Evolutionary conservation across 2,113 vertebrate genomes (phyloP).

Genomic region (Tiliqua scincoides): DNA sequence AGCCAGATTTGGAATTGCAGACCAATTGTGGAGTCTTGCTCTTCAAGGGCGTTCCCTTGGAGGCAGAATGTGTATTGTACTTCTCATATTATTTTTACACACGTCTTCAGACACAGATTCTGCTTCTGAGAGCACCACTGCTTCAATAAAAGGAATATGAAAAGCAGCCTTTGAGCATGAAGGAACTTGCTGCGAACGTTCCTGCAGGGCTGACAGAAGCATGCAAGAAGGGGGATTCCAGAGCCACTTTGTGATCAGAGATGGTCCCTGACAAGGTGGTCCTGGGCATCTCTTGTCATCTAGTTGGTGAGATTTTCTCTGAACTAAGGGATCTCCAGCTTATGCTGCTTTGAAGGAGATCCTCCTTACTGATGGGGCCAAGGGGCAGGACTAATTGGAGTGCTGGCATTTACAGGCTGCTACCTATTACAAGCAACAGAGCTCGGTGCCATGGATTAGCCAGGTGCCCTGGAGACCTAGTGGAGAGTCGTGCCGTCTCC

Average conservation of each 20-base stretch:
- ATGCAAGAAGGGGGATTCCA: not conserved
- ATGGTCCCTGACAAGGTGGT: not conserved
- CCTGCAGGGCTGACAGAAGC: not conserved
- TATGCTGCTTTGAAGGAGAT: conserved; percentile 8
- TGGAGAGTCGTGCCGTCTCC: not conserved
- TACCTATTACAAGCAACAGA: conserved; percentile 23
- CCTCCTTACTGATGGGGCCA: conserved; percentile 19
- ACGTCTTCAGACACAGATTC: not conserved
- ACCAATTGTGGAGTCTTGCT: not conserved
- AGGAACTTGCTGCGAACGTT: not conserved
- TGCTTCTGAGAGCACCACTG: not conserved
- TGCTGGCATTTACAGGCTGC: conserved; percentile 34
- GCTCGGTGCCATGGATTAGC: conserved; percentile 14
- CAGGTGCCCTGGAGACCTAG: conserved; percentile 24
- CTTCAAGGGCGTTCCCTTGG: not conserved
- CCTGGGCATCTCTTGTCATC: not conserved
- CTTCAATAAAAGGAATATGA: not conserved
- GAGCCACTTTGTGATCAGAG: not conserved
- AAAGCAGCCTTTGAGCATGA: not conserved
- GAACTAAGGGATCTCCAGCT: not conserved
- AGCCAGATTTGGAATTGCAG: not conserved
- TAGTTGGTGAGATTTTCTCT: not conserved
- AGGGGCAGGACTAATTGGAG: conserved; percentile 33
- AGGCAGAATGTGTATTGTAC: not conserved
- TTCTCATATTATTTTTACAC: not conserved